Percentiles rank a stretch among this genome's conserved stretches.
phyloP scores from a whole-genome alignment of 2,113 vertebrate genomes.

The Leptocoma aspasia region DNA sequence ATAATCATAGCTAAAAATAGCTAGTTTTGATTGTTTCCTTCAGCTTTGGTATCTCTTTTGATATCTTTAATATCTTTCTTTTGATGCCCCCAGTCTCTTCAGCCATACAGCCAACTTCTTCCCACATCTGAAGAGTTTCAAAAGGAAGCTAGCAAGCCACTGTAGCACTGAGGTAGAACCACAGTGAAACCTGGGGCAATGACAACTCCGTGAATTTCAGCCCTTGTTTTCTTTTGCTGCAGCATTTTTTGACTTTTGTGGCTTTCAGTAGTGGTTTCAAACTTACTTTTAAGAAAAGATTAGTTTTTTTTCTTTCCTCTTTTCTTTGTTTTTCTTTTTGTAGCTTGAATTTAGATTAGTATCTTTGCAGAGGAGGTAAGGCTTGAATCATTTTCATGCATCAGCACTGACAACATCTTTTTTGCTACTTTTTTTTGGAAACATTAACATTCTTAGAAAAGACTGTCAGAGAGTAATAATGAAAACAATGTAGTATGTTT shows the following conservation, averaged over 20 bases:
- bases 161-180: neutral
- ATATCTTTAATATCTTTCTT: too few species aligned
- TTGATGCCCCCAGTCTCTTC: neutral
- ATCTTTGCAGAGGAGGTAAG: neutral
- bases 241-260: neutral
- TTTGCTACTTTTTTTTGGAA: neutral
- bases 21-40: conserved; percentile 13
- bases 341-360: neutral
- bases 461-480: neutral
- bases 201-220: neutral
- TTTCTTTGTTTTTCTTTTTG: neutral
- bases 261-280: conserved; percentile 15
- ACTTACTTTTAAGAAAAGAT: neutral
- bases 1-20: neutral
- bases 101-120: neutral
- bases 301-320: neutral
- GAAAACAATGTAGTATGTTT: neutral
- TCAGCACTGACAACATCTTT: neutral
- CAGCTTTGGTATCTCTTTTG: conserved; percentile 27
- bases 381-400: neutral
- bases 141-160: conserved; percentile 8
- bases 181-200: neutral
- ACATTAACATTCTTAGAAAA: neutral
- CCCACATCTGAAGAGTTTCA: conserved; percentile 46
- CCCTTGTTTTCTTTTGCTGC: neutral